These are phyloP conservation scores for Apteryx mantelli DNA, from an alignment of 2,113 vertebrate genomes.

Conservation along the genomic window DNA sequence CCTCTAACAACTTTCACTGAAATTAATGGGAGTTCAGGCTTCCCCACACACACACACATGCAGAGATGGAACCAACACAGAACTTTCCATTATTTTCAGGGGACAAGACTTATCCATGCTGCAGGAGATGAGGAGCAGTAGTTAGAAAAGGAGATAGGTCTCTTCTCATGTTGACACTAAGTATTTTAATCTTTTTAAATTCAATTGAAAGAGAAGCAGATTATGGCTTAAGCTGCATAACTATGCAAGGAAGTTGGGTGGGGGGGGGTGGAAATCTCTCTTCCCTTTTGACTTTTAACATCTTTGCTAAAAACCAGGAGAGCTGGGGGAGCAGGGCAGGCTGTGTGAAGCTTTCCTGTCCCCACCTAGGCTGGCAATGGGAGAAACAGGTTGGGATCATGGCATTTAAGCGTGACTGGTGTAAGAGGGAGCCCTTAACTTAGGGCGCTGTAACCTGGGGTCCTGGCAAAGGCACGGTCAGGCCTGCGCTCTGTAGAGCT, in stretches of 20 bases:
- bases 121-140: fast-evolving
- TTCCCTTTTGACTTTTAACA: background rate
- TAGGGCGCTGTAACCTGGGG: too few relatives aligned
- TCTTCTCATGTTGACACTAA: background rate
- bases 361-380: background rate
- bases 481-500: background rate
- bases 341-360: background rate
- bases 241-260: background rate
- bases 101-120: background rate
- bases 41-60: background rate
- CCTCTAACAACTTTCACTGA: background rate
- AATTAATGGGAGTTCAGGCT: background rate
- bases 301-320: background rate
- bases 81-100: background rate
- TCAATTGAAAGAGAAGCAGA: background rate
- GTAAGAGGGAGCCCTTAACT: background rate
- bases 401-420: background rate
- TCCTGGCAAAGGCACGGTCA: background rate
- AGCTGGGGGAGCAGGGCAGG: background rate
- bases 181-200: background rate
- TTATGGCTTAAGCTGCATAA: background rate
- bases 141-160: background rate
- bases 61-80: background rate
- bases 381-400: background rate
- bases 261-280: background rate